These are phyloP conservation scores for Pseudanteris insignis DNA, from an alignment of 2,888 invertebrate species.

Conservation along the genomic window DNA sequence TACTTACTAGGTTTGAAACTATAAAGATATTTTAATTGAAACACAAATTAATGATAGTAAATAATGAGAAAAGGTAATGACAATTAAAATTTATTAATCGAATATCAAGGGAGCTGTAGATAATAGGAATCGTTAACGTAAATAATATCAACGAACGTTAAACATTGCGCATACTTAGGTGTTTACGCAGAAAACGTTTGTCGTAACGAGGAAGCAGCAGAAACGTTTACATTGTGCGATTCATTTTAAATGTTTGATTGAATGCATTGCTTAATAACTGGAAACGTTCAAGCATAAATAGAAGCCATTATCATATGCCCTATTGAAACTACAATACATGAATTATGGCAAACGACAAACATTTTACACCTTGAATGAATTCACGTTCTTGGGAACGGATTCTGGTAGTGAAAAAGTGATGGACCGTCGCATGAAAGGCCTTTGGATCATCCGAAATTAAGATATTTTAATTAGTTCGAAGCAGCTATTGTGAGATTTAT, in stretches of 20 bases:
- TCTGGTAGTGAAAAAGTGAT: slow-evolving; percentile 33
- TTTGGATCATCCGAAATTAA: slow-evolving; percentile 32
- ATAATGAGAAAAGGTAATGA: no score
- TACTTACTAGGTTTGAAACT: no score
- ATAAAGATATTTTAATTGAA: no score
- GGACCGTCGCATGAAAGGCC: slow-evolving; percentile 14
- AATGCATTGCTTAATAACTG: slow-evolving; percentile 31
- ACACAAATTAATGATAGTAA: no score
- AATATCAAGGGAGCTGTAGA: no score
- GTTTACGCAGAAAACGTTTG: slow-evolving; percentile 19
- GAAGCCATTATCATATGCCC: slow-evolving; percentile 33
- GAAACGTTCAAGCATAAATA: slow-evolving; percentile 27
- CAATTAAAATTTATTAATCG: no score
- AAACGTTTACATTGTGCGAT: slow-evolving; percentile 12
- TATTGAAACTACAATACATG: slow-evolving; percentile 11
- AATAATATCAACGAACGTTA: no score
- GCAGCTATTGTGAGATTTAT: slow-evolving; percentile 36
- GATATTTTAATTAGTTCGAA: slow-evolving; percentile 40
- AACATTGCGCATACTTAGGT: slow-evolving; percentile 2
- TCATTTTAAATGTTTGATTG: slow-evolving; percentile 14
- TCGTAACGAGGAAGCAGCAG: slow-evolving; percentile 6
- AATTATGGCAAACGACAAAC: slow-evolving; percentile 34
- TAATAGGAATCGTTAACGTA: no score
- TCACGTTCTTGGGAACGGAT: slow-evolving; percentile 27
- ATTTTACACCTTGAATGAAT: slow-evolving; percentile 35